Evolutionary conservation across 2,888 invertebrate species (phyloP).

Genomic region (Andricus curvator): DNA sequence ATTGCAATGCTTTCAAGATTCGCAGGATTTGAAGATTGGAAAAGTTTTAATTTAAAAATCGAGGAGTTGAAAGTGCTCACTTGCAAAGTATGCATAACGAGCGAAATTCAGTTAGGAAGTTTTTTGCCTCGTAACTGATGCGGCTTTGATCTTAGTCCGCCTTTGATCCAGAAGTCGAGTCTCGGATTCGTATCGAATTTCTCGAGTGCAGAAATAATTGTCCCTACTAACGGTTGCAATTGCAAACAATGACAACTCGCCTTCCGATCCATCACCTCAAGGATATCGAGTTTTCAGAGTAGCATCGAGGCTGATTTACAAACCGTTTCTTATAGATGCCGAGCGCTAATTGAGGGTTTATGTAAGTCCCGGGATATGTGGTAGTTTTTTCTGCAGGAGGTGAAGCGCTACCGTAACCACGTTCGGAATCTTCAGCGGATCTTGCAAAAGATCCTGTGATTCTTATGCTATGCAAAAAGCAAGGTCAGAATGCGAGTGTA

Average conservation of each 20-base stretch:
- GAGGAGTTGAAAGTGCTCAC: neutral
- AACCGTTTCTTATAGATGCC: conserved; percentile 13
- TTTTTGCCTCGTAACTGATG: neutral
- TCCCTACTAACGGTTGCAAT: conserved; percentile 42
- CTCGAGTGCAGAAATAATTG: conserved; percentile 43
- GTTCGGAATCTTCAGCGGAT: conserved; percentile 38
- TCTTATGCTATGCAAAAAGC: conserved; percentile 34
- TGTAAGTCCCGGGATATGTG: conserved; percentile 46
- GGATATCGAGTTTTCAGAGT: conserved; percentile 55
- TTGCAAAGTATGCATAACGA: neutral
- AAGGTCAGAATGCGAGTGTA: conserved; percentile 38
- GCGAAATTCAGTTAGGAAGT: conserved; percentile 13
- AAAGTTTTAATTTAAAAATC: neutral
- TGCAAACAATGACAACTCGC: conserved; percentile 44
- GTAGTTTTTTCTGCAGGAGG: neutral
- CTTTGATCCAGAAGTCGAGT: conserved; percentile 21
- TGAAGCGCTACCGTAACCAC: conserved; percentile 37
- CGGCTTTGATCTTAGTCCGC: conserved; percentile 22
- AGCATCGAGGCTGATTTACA: conserved; percentile 48
- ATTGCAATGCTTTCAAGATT: neutral
- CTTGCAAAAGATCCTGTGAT: conserved; percentile 36
- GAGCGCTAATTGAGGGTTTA: conserved; percentile 53
- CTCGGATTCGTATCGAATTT: conserved; percentile 39
- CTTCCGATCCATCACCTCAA: conserved; percentile 45
- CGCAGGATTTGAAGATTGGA: neutral